A percentile compares a stretch with the other conserved stretches of the same genome.
Evolutionary conservation across 2,888 invertebrate species (phyloP).

Genomic region (Conistra vaccinii): DNA sequence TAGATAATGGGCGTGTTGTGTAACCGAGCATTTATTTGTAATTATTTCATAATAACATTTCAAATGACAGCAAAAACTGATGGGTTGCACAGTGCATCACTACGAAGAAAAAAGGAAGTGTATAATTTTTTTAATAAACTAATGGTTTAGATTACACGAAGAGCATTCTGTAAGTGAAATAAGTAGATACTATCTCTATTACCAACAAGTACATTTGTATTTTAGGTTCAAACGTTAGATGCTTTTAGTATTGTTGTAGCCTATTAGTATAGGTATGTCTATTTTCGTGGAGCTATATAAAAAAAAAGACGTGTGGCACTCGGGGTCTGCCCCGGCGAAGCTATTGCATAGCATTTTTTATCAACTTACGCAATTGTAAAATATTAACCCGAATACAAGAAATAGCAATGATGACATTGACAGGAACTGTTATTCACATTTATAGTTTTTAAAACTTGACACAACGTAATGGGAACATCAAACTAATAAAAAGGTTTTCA

Average conservation of each 20-base stretch:
- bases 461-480: too few species aligned
- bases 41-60: constrained; percentile 50
- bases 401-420: too few species aligned
- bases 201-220: not conserved
- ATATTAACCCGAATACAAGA: too few species aligned
- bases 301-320: too few species aligned
- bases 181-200: not conserved
- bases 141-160: not conserved
- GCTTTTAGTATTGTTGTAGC: not conserved
- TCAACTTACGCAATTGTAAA: too few species aligned
- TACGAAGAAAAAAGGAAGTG: not conserved
- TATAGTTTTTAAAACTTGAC: too few species aligned
- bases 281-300: too few species aligned
- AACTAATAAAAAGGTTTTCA: too few species aligned
- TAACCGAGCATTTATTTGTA: constrained; percentile 41
- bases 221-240: not conserved
- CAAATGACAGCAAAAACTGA: constrained; percentile 50
- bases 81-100: constrained; percentile 29
- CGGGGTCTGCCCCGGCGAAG: too few species aligned
- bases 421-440: too few species aligned
- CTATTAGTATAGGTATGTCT: too few species aligned
- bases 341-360: too few species aligned
- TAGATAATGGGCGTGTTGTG: constrained; percentile 43
- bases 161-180: not conserved
- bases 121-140: not conserved